phyloP scores from a whole-genome alignment of 2,797 vertebrate genomes.

The Leptoclinus maculatus region DNA sequence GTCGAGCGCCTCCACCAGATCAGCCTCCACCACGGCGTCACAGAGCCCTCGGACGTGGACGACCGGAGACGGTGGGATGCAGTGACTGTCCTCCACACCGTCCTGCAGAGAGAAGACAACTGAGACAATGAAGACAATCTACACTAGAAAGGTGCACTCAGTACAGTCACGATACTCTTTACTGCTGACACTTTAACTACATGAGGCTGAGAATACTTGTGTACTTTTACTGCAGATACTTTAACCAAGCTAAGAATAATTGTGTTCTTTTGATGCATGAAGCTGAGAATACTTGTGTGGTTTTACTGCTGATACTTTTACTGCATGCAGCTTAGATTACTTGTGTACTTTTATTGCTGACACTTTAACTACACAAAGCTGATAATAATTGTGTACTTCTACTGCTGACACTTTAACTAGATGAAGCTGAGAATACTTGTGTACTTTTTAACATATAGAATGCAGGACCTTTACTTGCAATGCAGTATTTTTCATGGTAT shows the following conservation, averaged over 20 bases:
- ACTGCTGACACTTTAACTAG: not conserved
- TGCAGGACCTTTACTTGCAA: not conserved
- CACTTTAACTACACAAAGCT: too few species aligned
- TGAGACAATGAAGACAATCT: not conserved
- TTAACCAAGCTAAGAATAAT: not conserved
- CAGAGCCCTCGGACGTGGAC: slow-evolving; percentile 93
- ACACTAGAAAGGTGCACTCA: too few species aligned
- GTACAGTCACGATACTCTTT: too few species aligned
- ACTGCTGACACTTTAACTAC: not conserved
- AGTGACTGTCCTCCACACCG: slow-evolving; percentile 74
- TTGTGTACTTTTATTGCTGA: too few species aligned
- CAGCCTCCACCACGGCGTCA: slow-evolving; percentile 93
- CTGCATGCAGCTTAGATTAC: too few species aligned
- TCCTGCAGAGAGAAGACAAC: slow-evolving; percentile 55
- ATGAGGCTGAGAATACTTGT: not conserved
- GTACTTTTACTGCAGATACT: not conserved
- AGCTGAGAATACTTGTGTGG: not conserved
- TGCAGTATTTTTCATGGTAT: not conserved
- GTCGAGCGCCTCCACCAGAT: slow-evolving; percentile 92
- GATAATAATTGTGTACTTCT: too few species aligned
- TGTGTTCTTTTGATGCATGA: not conserved
- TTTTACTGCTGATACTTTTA: not conserved
- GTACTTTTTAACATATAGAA: not conserved
- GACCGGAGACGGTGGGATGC: slow-evolving; percentile 91
- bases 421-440: not conserved